Base-by-base conservation (phyloP, 2,888 invertebrate genomes). In the Synanthedon tipuliformis region DNA sequence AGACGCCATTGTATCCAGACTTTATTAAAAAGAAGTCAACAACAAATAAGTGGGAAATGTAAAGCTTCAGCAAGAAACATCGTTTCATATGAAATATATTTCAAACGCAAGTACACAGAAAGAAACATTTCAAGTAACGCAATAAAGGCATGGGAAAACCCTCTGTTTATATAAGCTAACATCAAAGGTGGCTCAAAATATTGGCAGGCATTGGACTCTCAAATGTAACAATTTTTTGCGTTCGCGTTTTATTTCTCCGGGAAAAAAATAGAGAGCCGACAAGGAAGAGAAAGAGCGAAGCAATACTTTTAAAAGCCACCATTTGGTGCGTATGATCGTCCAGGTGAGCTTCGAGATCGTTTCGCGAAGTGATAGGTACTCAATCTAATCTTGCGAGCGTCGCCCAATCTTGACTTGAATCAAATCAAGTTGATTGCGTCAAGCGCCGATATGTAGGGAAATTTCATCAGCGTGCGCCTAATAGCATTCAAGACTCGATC, bases 131-230 rank as follows among this genome's bases (percentile, higher is more conserved):
- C 59, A 64, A 68, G 71, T 65, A 74, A 75, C 72, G 73, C 73
- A 75, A 78, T 77, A 78, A 80, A 74, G 71, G 68, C 61, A 59
- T 57, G 61, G 63, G 66, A 64, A 34, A 69, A 65, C 71, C 73
- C 75, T 74, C 75, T 78, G 78, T 81, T 78, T 77, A 79, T 80
- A 80, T 76, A 81, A 78, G 70, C 75, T 66, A 61, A 78, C 79
- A 77, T 82, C 81, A 82, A 82, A 82, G 78, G 73, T 69, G 60
- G 60, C 65, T 62, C 65, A 64, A 66, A 70, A 73, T 71, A 71
- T 73, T 70, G 73, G 64, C 62, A 69, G 58, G 65, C 63, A 71
- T 69, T 68, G 69, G 66, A 58, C 40, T 66, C 68, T 65, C 70
- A 66, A 34, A 72, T 72, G 66, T 69, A 73, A 70, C 66, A 71